A percentile compares a stretch with the other conserved stretches of the same genome.
phyloP scores from a whole-genome alignment of 92 coral and sea anemone genomes.

The Palythoa grandiflora region DNA sequence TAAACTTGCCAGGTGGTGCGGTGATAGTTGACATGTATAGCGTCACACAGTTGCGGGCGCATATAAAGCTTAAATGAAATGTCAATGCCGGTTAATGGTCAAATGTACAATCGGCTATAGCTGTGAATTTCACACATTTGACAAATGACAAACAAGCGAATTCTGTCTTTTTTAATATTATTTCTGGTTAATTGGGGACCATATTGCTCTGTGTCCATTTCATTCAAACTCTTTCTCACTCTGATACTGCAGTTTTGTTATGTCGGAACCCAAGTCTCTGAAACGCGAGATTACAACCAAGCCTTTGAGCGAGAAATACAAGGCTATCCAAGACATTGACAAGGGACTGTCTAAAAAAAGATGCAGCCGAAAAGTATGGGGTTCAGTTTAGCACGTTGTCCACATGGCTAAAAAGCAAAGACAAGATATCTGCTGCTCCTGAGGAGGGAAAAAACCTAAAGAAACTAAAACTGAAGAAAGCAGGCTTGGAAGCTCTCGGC shows the following conservation, averaged over 20 bases:
- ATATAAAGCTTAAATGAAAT: slow-evolving; percentile 24
- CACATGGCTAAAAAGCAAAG: not conserved
- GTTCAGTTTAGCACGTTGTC: not conserved
- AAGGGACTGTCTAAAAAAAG: too few relatives aligned
- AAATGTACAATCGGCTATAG: slow-evolving; percentile 23
- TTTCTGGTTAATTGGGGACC: too few relatives aligned
- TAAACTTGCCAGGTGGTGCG: slow-evolving; percentile 33
- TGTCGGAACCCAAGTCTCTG: slow-evolving; percentile 11
- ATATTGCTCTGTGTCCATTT: not conserved
- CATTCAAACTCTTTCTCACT: slow-evolving; percentile 9
- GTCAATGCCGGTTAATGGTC: slow-evolving; percentile 25
- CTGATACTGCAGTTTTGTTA: not conserved
- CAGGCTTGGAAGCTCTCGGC: not conserved
- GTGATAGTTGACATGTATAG: slow-evolving; percentile 27
- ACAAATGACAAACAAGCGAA: slow-evolving; percentile 29
- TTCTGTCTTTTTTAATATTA: not conserved
- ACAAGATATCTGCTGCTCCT: not conserved
- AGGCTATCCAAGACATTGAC: too few relatives aligned
- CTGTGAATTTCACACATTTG: slow-evolving; percentile 32
- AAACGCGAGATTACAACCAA: not conserved
- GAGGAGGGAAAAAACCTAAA: not conserved
- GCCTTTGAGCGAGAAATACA: not conserved
- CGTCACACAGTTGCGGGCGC: slow-evolving; percentile 33
- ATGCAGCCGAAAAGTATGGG: too few relatives aligned
- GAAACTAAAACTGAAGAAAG: not conserved